phyloP scores from a whole-genome alignment of 2,113 vertebrate genomes.

The Indri indri region DNA sequence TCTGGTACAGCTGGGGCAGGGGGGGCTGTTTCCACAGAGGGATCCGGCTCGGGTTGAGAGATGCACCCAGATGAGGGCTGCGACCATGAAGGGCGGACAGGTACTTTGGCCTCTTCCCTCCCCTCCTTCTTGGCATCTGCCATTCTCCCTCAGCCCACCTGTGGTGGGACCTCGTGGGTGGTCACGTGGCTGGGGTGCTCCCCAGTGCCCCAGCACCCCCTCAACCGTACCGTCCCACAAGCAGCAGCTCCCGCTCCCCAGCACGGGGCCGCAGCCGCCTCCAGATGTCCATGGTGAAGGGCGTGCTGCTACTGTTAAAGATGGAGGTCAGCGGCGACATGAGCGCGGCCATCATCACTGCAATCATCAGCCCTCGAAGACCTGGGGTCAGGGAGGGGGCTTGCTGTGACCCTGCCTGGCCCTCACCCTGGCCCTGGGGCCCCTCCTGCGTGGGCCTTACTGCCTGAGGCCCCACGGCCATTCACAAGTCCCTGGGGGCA shows the following conservation, averaged over 20 bases:
- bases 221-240: slow-evolving; percentile 88
- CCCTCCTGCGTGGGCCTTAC: neutral
- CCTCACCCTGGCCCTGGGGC: neutral
- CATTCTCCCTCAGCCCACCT: neutral
- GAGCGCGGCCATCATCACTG: slow-evolving; percentile 93
- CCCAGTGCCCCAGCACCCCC: accelerated
- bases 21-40: neutral
- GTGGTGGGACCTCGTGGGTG: accelerated
- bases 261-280: slow-evolving; percentile 87
- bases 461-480: accelerated
- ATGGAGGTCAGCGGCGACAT: slow-evolving; percentile 95
- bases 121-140: neutral
- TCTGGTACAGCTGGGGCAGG: neutral
- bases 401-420: neutral
- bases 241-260: slow-evolving; percentile 89
- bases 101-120: neutral
- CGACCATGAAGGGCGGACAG: neutral
- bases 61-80: too few species aligned
- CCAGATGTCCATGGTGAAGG: slow-evolving; percentile 97
- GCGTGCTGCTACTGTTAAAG: slow-evolving; percentile 93
- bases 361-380: slow-evolving; percentile 92
- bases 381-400: slow-evolving; percentile 79
- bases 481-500: too few species aligned
- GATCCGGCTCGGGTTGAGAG: neutral
- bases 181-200: accelerated